Conservation (phyloP, 2,113 vertebrate species). For the Hepsetus odoe region DNA sequence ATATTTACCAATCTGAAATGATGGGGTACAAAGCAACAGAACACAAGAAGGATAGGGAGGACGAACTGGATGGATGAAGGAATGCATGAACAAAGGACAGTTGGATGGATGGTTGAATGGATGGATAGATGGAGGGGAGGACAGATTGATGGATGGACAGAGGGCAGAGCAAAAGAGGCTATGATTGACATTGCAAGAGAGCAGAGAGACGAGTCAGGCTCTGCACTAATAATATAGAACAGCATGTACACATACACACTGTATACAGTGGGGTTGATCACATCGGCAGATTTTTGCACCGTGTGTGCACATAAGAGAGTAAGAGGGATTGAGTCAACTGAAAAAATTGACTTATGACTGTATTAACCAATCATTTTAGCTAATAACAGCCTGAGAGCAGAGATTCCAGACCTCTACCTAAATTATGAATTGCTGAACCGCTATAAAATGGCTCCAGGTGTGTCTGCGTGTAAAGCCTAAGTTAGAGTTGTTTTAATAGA, state of each 20-base stretch:
- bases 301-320: no score
- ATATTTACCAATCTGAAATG: background rate
- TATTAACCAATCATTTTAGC: no score
- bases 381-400: no score
- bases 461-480: background rate
- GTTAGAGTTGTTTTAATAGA: no score
- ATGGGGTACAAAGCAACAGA: background rate
- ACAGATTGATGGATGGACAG: constrained; percentile 56
- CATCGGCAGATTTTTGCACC: no score
- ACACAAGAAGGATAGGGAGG: constrained; percentile 38
- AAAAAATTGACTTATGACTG: no score
- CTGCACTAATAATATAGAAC: constrained; percentile 59
- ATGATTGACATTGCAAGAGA: constrained; percentile 65
- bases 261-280: no score
- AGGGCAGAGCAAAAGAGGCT: constrained; percentile 29
- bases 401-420: no score
- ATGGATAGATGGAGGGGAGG: constrained; percentile 57
- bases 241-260: constrained; percentile 36
- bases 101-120: constrained; percentile 41
- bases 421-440: no score
- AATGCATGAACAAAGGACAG: no score
- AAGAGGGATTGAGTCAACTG: no score
- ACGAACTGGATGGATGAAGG: constrained; percentile 53
- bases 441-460: no score
- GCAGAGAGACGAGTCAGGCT: constrained; percentile 67